Base-by-base conservation (phyloP, 2,113 vertebrate species). In the Perccottus glenii region DNA sequence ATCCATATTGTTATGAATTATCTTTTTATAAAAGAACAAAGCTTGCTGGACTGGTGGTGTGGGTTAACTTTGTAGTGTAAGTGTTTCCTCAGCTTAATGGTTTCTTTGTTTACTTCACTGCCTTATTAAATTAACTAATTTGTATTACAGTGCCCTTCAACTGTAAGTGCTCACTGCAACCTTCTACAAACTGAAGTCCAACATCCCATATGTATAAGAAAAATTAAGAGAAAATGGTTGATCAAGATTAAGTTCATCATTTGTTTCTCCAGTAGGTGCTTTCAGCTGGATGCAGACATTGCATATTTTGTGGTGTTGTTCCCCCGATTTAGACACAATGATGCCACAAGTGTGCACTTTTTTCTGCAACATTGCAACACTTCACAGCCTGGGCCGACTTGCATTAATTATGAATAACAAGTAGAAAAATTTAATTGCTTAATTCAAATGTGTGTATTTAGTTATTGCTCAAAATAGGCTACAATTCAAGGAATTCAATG, bases 1-100 rank as follows among this genome's bases (percentile, higher is more conserved):
- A 84, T 85, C 82, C 76, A 85, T 91, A 72, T 81, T 77, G 65
- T 75, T 76, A 84, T 80, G 66, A 80, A 72, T 89, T 85, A 76
- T 77, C 88, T 89, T 84, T 85, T 60, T 81, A 83, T 83, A 79
- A 74, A 75, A 81, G 75, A 80, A 83, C 84, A 78, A 80, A 77
- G 89, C 86, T 86, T 91, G 87, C 82, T 77, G 71, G 82, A 75
- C 56, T 78, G 68, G 82, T 83, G 64, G 70, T 63, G 69, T 84
- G 73, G 61, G 56, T 79, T 64, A 64, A 66, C 77, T 64, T 83
- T 74, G 77, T 81, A 55, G 62, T 81, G 77, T 78, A 75, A 84
- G 63, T 81, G 71, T 81, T 12, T 52, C 55, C 60, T 50, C 69
- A 59, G 56, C 70, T 53, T 61, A 35, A 48, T 64, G 49, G 44